Conservation (phyloP, 1,140 invertebrate species). For the Medauroidea extradentata region DNA sequence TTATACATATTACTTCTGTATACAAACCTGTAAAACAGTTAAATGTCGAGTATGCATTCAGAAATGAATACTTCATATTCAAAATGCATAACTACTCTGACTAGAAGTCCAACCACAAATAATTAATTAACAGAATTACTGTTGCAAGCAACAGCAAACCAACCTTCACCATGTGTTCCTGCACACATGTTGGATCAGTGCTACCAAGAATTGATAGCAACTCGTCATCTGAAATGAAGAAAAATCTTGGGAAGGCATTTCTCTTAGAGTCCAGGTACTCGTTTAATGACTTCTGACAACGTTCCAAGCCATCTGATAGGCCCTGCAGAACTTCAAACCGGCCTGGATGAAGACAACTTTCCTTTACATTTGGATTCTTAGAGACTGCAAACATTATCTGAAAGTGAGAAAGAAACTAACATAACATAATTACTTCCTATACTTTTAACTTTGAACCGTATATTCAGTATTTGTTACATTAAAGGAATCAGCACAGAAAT, state of each 20-base stretch:
- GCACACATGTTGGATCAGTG: slow-evolving; percentile 70
- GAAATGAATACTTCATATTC: too few species aligned
- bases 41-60: too few species aligned
- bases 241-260: slow-evolving; percentile 82
- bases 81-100: too few species aligned
- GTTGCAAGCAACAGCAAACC: slow-evolving; percentile 74
- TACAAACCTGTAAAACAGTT: too few species aligned
- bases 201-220: slow-evolving; percentile 84
- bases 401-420: slow-evolving; percentile 15
- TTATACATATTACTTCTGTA: too few species aligned
- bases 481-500: too few species aligned
- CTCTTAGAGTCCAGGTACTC: slow-evolving; percentile 86
- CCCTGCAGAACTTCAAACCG: slow-evolving; percentile 68
- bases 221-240: slow-evolving; percentile 91
- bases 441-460: too few species aligned
- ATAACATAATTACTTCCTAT: too few species aligned
- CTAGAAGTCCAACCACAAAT: too few species aligned
- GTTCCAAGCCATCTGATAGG: slow-evolving; percentile 71
- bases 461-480: too few species aligned
- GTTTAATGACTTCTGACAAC: slow-evolving; percentile 85
- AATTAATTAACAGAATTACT: too few species aligned
- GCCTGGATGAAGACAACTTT: slow-evolving; percentile 49
- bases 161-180: slow-evolving; percentile 89
- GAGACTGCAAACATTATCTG: slow-evolving; percentile 78
- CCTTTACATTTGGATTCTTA: slow-evolving; percentile 63